A percentile compares a stretch with the other conserved stretches of the same genome.
phyloP scores from a whole-genome alignment of 2,113 vertebrate species.

The Forbesichthys agassizii region DNA sequence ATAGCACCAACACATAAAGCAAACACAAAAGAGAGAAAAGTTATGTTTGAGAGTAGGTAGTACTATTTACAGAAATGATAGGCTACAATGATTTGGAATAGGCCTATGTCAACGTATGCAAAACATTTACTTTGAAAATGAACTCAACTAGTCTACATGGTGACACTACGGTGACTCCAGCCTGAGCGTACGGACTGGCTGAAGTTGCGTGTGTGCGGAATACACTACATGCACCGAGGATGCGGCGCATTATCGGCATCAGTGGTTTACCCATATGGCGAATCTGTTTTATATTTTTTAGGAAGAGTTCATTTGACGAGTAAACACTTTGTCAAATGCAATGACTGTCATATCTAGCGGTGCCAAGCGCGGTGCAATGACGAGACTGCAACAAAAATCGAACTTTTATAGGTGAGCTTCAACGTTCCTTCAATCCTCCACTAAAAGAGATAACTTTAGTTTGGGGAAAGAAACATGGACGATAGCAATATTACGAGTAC shows the following conservation, averaged over 20 bases:
- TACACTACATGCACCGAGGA: neutral
- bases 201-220: slow-evolving; percentile 2
- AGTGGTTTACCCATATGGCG: neutral
- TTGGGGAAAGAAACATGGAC: neutral
- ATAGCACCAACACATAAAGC: neutral
- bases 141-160: neutral
- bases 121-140: slow-evolving; percentile 2
- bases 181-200: neutral
- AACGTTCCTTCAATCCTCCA: neutral
- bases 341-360: neutral
- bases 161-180: neutral
- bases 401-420: neutral
- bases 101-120: neutral
- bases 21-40: neutral
- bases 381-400: neutral
- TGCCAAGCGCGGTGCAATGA: neutral
- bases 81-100: neutral
- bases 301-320: neutral
- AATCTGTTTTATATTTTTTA: neutral
- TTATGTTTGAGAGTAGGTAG: too few relatives aligned
- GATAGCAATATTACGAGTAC: neutral
- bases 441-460: neutral
- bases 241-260: neutral
- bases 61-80: neutral
- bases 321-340: neutral